Base-by-base conservation (phyloP, 2,113 vertebrate genomes). In the Eonycteris spelaea region DNA sequence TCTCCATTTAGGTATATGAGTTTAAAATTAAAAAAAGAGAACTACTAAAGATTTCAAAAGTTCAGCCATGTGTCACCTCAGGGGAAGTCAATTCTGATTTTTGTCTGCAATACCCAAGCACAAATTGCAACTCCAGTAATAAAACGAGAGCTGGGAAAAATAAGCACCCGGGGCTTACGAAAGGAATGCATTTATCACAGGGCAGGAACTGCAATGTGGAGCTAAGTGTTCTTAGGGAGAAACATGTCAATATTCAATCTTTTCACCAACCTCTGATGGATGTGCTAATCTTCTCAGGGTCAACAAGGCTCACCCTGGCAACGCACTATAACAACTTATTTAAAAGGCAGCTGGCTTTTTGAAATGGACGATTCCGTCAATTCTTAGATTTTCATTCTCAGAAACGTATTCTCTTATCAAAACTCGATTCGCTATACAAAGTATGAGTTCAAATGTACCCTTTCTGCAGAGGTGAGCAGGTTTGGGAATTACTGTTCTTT, bases 251-350 rank as follows among this genome's bases (percentile, higher is more conserved):
- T 95, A 96, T 24, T 12, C 22, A 86, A 83, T 90, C 91, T 95
- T 84, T 91, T 63, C 89, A 73, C 61, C 73, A 55, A 68, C 78
- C 91, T 93, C 63, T 98, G 97, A 97, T 95, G 95, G 90, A 97
- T 97, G 94, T 95, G 87, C 65, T 95, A 80, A 97, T 95, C 86
- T 92, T 90, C 73, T 57, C 51, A 30, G 95, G 95, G 94, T 90
- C 90, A 95, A 82, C 68, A 9, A 0, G 7, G 92, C 83, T 92
- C 90, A 87, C 95, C 90, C 67, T 63, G 77, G 90, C 94, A 85
- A 70, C 1, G 6, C 22, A 59, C 90, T 38, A 43, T 68, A 82
- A 79, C 94, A 68, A 96, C 88, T 92, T 94, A 95, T 73, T 97
- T 90, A 94, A 94, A 91, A 97, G 87, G 92, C 73, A 92, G 92